Conservation (phyloP, 2,888 invertebrate species). For the Sinopyrophorus schimmeli region DNA sequence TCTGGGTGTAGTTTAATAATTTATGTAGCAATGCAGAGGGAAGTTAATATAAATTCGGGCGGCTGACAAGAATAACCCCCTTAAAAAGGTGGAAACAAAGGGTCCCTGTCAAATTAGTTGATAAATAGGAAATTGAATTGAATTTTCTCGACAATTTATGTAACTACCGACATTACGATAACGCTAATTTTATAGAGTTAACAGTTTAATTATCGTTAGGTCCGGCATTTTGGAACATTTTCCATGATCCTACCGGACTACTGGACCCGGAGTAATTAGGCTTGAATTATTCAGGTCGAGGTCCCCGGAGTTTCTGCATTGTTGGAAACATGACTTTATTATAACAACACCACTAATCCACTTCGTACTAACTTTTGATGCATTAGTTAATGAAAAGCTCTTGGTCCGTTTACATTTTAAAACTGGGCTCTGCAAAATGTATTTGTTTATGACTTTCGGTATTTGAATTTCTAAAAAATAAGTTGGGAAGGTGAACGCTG, state of each 20-base stretch:
- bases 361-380: conserved; percentile 7
- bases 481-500: no score
- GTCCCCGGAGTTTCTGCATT: conserved; percentile 15
- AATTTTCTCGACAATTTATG: neutral
- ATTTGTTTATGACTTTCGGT: no score
- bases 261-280: conserved; percentile 25
- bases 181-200: conserved; percentile 12
- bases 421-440: no score
- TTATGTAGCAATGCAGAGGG: no score
- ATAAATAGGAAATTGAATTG: conserved; percentile 4
- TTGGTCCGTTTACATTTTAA: neutral
- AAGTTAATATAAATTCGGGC: no score
- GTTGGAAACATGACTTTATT: conserved; percentile 12
- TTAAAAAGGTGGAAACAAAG: no score
- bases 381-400: conserved; percentile 3
- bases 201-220: conserved; percentile 22
- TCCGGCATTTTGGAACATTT: conserved; percentile 16
- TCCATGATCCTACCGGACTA: conserved; percentile 21
- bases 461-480: no score
- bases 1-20: no score
- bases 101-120: no score
- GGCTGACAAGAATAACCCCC: no score
- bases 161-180: conserved; percentile 9
- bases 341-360: conserved; percentile 10
- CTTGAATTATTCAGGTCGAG: conserved; percentile 23